Conservation (phyloP, 2,113 vertebrate genomes). For the Spheniscus mendiculus region DNA sequence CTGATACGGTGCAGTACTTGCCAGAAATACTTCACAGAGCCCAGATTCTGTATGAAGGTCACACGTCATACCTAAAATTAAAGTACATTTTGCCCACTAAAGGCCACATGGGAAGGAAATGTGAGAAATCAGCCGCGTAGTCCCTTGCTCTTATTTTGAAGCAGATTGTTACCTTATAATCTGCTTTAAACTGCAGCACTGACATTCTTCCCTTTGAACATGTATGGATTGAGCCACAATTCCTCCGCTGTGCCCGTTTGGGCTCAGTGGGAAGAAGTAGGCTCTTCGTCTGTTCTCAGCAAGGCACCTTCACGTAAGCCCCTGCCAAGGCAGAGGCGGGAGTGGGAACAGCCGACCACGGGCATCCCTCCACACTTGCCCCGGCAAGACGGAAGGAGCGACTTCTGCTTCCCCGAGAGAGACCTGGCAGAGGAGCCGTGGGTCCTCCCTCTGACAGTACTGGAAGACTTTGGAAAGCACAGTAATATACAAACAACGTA, state of each 20-base stretch:
- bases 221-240: accelerated
- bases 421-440: accelerated
- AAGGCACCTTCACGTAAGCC: neutral
- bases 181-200: neutral
- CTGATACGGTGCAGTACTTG: neutral
- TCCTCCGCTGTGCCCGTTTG: accelerated
- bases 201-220: neutral
- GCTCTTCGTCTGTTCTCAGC: neutral
- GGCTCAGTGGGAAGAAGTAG: neutral
- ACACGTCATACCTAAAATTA: neutral
- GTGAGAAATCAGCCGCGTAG: neutral
- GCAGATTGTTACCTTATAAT: neutral
- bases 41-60: neutral
- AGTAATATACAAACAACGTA: neutral
- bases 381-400: neutral
- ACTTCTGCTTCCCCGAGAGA: neutral
- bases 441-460: no score
- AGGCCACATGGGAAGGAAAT: neutral
- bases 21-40: neutral
- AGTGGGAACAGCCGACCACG: accelerated
- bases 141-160: neutral
- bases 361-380: accelerated
- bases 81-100: neutral
- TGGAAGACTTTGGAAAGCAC: neutral
- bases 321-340: accelerated